A percentile compares a stretch with the other conserved stretches of the same genome.
Conservation (phyloP, 2,797 vertebrate genomes). For the Sphenodon punctatus region DNA sequence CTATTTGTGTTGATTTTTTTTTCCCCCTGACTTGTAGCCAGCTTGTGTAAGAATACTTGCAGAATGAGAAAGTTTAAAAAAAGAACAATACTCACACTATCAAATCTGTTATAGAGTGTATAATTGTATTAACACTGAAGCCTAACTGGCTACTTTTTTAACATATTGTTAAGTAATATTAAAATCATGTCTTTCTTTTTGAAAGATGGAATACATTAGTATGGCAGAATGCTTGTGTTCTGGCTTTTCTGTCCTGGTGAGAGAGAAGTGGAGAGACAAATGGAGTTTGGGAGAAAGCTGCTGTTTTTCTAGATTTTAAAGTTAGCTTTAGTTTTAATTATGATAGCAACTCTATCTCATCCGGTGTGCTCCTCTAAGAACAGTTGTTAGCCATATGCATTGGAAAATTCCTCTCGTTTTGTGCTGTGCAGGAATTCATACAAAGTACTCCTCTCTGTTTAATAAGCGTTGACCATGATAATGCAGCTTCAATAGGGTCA, state of each 20-base stretch:
- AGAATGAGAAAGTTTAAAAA: constrained; percentile 82
- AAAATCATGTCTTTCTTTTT: constrained; percentile 99
- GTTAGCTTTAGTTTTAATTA: no score
- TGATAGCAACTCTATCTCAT: no score
- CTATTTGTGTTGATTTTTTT: constrained; percentile 84
- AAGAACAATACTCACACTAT: constrained; percentile 94
- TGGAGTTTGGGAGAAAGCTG: no score
- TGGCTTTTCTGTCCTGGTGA: constrained; percentile 67
- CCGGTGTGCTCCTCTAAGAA: no score
- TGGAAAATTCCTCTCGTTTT: no score
- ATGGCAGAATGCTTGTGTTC: constrained; percentile 85
- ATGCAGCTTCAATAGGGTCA: no score
- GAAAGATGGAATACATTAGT: constrained; percentile 99
- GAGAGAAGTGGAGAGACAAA: not conserved
- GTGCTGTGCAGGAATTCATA: no score
- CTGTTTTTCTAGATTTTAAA: no score
- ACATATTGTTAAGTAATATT: constrained; percentile 99
- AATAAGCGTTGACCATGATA: no score
- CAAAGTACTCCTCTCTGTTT: no score
- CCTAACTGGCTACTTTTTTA: constrained; percentile 99
- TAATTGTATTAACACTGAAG: constrained; percentile 99
- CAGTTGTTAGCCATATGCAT: no score
- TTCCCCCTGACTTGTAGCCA: constrained; percentile 92
- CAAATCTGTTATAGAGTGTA: constrained; percentile 97
- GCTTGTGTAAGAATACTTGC: constrained; percentile 96